Evolutionary conservation across 2,113 vertebrate genomes (phyloP), one percentile per base, ranked within the genome.

Genomic region (Xenus cinereus): DNA sequence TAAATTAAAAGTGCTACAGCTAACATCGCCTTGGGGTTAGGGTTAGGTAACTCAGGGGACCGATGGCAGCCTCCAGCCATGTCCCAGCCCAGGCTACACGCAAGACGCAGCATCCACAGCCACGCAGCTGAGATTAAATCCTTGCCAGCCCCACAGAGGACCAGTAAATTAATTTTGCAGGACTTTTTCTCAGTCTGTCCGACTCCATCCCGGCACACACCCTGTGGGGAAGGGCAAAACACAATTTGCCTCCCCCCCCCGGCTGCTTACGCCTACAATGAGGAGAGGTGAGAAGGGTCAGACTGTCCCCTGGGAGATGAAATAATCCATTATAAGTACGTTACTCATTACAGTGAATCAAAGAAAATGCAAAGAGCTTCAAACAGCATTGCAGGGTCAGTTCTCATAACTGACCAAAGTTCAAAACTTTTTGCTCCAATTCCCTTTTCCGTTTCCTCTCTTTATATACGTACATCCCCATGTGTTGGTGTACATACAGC

Each of bases 271-370:
- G 13, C 89, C 73, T 73, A 89, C 6, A 23, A 69, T 39, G 66
- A 50, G 48, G 32, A 76, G 90, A 84, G 88, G 91, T 62, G 63
- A 87, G 77, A 78, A 64, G 57, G 92, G 92, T 87, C 91, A 89
- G 91, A 6, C 54, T 53, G 50, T 66, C 77, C 91, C 57, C 48
- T 13, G 81, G 66, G 74, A 92, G 89, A 89, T 83, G 53, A 95
- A 96, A 95, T 89, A 96, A 95, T 72, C 89, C n/a, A 7, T 72
- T 85, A 14, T 54, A 64, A 81, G 33, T 11, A 32, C 20, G 2
- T 93, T 78, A 87, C 90, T 96, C 91, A 92, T 73, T 79, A 24
- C 87, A 74, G 62, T 1, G 10, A 95, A 85, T 79, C 90, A 82
- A 72, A 94, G 39, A 68, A 18, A 53, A 74, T 59, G n/a, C 27